A percentile compares a stretch with the other conserved stretches of the same genome.
phyloP scores from a whole-genome alignment of 2,888 invertebrate genomes.

The Entomobrya proxima region DNA sequence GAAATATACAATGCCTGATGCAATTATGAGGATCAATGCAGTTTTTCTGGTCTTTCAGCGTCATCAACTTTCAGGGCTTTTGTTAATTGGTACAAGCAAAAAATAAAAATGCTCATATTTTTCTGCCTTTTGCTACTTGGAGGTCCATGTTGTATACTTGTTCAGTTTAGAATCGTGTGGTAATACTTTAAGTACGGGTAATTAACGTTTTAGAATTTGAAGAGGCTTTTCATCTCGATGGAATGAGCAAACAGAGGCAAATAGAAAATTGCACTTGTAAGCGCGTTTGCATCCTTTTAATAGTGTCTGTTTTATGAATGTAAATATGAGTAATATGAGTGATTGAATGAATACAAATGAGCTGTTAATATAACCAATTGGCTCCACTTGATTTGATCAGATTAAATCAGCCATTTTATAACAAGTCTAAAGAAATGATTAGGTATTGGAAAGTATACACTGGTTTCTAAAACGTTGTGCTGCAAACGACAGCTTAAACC shows the following conservation, averaged over 20 bases:
- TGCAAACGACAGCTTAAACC: neutral
- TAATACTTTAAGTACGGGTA: neutral
- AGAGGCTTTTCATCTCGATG: slow-evolving; percentile 15
- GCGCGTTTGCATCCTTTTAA: slow-evolving; percentile 26
- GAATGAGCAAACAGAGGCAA: slow-evolving; percentile 20
- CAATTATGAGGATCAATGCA: too few species aligned
- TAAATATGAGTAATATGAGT: slow-evolving; percentile 37
- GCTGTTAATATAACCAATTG: slow-evolving; percentile 70
- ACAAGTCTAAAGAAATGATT: slow-evolving; percentile 35
- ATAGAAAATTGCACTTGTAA: slow-evolving; percentile 10
- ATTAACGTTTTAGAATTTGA: slow-evolving; percentile 15
- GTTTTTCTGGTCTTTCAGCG: too few species aligned
- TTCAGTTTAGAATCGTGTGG: neutral
- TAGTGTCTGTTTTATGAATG: slow-evolving; percentile 26
- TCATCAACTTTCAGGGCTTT: neutral
- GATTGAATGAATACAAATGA: slow-evolving; percentile 68
- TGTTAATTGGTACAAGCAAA: neutral
- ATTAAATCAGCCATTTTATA: slow-evolving; percentile 46
- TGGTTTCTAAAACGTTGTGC: neutral
- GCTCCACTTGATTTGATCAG: slow-evolving; percentile 69
- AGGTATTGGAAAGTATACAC: slow-evolving; percentile 6
- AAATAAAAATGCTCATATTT: neutral
- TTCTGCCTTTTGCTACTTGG: slow-evolving; percentile 5
- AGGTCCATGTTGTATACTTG: neutral
- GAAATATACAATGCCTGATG: too few species aligned